Conservation (phyloP, 2,888 invertebrate genomes). For the Volucella inanis region DNA sequence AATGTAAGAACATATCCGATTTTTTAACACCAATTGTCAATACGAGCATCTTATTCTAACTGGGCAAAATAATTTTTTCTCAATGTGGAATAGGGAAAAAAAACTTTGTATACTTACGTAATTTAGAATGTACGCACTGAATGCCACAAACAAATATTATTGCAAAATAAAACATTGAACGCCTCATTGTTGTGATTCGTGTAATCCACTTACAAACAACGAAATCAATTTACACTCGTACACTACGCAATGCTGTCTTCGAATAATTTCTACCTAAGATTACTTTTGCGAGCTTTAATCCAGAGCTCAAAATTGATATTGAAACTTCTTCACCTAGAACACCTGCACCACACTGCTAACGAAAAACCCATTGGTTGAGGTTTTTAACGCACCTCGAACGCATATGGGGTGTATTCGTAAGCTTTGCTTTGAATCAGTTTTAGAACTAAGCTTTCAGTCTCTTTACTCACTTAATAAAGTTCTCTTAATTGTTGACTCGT, state of each 20-base stretch:
- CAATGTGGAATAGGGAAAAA: background rate
- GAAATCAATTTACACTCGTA: conserved; percentile 7
- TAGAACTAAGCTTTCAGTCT: conserved; percentile 38
- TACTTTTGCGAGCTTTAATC: background rate
- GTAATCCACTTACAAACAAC: background rate
- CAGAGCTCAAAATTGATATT: background rate
- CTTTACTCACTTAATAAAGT: conserved; percentile 15
- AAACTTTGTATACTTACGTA: conserved; percentile 55
- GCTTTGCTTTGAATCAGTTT: conserved; percentile 30
- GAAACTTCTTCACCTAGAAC: conserved; percentile 48
- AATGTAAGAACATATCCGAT: too few species aligned
- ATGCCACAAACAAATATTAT: conserved; percentile 24
- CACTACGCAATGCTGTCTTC: background rate
- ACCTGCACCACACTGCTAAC: conserved; percentile 42
- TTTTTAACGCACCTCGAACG: conserved; percentile 52
- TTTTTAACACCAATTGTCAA: too few species aligned
- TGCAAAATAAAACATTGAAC: conserved; percentile 42
- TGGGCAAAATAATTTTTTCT: background rate
- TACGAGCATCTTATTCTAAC: too few species aligned
- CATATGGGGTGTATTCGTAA: conserved; percentile 3
- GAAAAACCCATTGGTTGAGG: conserved; percentile 13
- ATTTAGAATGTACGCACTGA: conserved; percentile 36
- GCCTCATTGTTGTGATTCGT: conserved; percentile 15
- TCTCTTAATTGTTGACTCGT: conserved; percentile 41
- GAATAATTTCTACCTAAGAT: conserved; percentile 1